Evolutionary conservation across 2,888 invertebrate species (phyloP).

Genomic region (Eupithecia tripunctaria): DNA sequence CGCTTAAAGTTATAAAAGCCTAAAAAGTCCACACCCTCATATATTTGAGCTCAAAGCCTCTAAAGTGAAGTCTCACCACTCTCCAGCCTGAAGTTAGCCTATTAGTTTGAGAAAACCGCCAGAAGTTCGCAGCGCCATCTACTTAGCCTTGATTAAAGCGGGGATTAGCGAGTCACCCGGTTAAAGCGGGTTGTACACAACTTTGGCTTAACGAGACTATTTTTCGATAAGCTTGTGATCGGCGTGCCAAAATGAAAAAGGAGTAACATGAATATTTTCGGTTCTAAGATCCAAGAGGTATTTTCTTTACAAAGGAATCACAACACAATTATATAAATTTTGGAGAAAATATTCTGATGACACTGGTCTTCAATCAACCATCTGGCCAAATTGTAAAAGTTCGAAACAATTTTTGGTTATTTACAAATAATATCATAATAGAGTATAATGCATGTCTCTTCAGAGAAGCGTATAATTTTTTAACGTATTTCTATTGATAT

Average conservation of each 20-base stretch:
- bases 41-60: background rate
- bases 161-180: slow-evolving; percentile 42
- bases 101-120: slow-evolving; percentile 17
- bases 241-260: background rate
- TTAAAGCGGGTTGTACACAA: background rate
- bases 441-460: too few relatives aligned
- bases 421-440: too few relatives aligned
- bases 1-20: background rate
- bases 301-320: background rate
- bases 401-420: too few relatives aligned
- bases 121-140: slow-evolving; percentile 29
- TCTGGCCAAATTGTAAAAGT: too few relatives aligned
- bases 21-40: background rate
- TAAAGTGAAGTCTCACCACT: background rate
- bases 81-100: background rate
- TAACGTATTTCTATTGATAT: too few relatives aligned
- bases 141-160: slow-evolving; percentile 40
- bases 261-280: background rate
- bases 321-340: too few relatives aligned
- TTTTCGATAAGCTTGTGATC: background rate
- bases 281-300: background rate
- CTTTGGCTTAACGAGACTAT: background rate
- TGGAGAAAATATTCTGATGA: too few relatives aligned
- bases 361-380: too few relatives aligned
- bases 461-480: too few relatives aligned